Conservation (phyloP, 2,113 vertebrate species). For the Rafetus swinhoei region DNA sequence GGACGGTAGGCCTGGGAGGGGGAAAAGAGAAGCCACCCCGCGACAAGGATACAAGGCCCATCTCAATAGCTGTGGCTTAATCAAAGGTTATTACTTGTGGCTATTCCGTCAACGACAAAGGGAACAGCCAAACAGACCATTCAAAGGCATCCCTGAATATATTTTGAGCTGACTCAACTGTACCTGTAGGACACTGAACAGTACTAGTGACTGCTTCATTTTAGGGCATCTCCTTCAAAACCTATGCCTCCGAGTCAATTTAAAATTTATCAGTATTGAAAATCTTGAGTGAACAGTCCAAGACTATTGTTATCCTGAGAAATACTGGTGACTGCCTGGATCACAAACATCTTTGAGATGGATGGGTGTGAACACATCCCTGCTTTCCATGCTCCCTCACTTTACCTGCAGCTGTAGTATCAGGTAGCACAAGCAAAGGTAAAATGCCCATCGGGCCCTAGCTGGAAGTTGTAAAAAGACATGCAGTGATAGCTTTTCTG, state of each 20-base stretch:
- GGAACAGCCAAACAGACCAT: neutral
- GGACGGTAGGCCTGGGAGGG: too few species aligned
- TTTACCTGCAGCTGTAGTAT: neutral
- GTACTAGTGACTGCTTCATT: neutral
- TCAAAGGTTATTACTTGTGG: neutral
- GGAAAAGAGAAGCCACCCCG: too few species aligned
- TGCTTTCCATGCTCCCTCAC: neutral
- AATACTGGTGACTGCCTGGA: neutral
- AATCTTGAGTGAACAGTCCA: neutral
- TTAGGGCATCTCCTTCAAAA: neutral
- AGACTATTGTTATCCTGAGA: neutral
- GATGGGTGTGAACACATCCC: neutral
- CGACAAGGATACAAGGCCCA: neutral
- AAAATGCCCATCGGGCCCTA: neutral
- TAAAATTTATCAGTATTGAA: neutral
- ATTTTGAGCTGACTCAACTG: neutral
- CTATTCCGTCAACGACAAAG: neutral
- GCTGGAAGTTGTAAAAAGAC: neutral
- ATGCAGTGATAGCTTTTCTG: neutral
- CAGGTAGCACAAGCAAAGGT: neutral
- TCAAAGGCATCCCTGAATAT: neutral
- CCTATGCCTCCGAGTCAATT: neutral
- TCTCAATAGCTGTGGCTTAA: neutral
- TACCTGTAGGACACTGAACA: neutral
- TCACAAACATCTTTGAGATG: neutral